phyloP scores from a whole-genome alignment of 2,797 vertebrate genomes.

The Catostomus latipinnis region DNA sequence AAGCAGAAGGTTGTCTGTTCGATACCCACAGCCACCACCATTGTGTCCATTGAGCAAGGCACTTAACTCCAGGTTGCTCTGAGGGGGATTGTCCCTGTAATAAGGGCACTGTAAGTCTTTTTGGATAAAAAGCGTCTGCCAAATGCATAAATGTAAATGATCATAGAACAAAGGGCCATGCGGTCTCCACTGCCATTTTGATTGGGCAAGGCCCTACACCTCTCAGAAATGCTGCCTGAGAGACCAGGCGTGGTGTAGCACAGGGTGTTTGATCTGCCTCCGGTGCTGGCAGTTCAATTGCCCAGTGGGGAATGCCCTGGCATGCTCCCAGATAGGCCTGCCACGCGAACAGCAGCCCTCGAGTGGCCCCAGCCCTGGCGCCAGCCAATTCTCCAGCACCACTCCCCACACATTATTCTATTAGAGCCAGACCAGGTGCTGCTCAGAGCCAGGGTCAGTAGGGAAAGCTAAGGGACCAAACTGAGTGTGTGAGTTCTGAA shows the following conservation, averaged over 20 bases:
- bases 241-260: conserved; percentile 34
- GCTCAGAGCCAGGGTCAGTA: conserved; percentile 30
- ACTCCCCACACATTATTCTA: conserved; percentile 60
- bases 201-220: neutral
- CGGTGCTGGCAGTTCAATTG: conserved; percentile 34
- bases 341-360: conserved; percentile 48
- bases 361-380: conserved; percentile 38
- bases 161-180: too few relatives aligned
- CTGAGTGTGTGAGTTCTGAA: conserved; percentile 18
- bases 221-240: conserved; percentile 21
- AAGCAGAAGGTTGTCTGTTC: too few relatives aligned
- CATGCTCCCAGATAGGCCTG: conserved; percentile 44
- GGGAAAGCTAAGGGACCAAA: neutral
- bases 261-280: conserved; percentile 34
- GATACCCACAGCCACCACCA: too few relatives aligned
- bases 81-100: too few relatives aligned
- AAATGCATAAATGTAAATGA: too few relatives aligned
- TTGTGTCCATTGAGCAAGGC: too few relatives aligned
- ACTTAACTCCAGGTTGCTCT: too few relatives aligned
- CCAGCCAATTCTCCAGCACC: conserved; percentile 50
- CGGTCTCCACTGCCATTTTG: too few relatives aligned
- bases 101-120: too few relatives aligned
- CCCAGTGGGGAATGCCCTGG: conserved; percentile 57
- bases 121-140: too few relatives aligned
- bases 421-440: conserved; percentile 63